Percentiles rank a stretch among this genome's conserved stretches.
These are phyloP conservation scores for Rhagonycha lutea DNA, from an alignment of 2,888 invertebrate species.

Conservation along the genomic window DNA sequence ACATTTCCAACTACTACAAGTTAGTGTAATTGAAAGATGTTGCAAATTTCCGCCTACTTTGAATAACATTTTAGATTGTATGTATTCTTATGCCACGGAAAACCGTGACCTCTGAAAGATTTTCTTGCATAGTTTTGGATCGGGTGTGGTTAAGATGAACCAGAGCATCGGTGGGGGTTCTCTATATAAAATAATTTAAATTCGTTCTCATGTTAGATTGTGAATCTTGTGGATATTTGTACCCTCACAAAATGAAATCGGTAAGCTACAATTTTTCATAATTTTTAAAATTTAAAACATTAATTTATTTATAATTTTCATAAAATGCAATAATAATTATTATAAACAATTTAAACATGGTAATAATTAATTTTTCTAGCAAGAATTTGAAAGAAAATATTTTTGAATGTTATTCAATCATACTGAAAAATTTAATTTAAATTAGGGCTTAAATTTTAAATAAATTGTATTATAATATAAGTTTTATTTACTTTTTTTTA, in stretches of 20 bases:
- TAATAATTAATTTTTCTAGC: no score
- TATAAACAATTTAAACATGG: no score
- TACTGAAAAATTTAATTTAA: no score
- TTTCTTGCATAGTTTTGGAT: conserved; percentile 37
- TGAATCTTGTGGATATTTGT: neutral
- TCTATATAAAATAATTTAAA: conserved; percentile 38
- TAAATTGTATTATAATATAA: no score
- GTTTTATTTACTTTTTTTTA: no score
- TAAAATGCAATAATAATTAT: no score
- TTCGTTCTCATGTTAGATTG: neutral
- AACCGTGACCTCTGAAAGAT: conserved; percentile 33
- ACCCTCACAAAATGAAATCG: neutral
- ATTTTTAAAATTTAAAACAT: neutral
- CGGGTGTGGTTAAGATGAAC: conserved; percentile 44
- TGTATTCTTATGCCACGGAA: neutral
- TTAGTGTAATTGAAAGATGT: neutral
- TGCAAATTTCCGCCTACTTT: neutral
- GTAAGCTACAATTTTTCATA: neutral
- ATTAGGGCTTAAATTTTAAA: no score
- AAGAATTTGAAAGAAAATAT: no score
- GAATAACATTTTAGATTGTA: neutral
- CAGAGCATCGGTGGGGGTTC: conserved; percentile 42
- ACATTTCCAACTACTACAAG: neutral
- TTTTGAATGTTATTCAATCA: no score
- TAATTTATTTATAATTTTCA: neutral